A percentile compares a stretch with the other conserved stretches of the same genome.
Evolutionary conservation across 2,113 vertebrate species (phyloP).

Genomic region (Channa maculata): DNA sequence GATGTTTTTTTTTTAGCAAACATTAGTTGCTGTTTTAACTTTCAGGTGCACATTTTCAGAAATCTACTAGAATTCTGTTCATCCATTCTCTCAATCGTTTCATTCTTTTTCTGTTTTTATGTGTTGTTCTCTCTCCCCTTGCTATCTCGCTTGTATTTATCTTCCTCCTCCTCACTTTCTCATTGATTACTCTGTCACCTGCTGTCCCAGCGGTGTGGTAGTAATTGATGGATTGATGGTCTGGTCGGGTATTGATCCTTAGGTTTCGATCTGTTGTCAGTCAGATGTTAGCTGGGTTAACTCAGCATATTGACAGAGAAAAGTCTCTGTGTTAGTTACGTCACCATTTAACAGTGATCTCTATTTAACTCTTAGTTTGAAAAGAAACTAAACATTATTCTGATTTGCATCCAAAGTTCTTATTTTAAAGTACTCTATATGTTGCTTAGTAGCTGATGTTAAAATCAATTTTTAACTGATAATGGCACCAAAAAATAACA

Average conservation of each 20-base stretch:
- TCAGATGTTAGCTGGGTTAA: conserved; percentile 15
- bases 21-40: not conserved
- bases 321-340: too few relatives aligned
- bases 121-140: not conserved
- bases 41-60: not conserved
- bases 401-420: too few relatives aligned
- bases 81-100: not conserved
- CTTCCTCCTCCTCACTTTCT: conserved; percentile 5
- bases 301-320: conserved; percentile 32
- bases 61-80: too few relatives aligned
- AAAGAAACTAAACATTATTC: too few relatives aligned
- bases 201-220: conserved; percentile 14
- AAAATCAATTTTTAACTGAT: too few relatives aligned
- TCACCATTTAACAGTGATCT: too few relatives aligned
- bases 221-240: conserved; percentile 37
- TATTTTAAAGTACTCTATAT: too few relatives aligned
- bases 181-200: conserved; percentile 37
- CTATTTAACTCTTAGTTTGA: too few relatives aligned
- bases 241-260: conserved; percentile 31
- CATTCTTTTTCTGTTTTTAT: not conserved
- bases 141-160: not conserved
- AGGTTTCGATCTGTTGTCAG: conserved; percentile 51
- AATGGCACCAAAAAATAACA: too few relatives aligned
- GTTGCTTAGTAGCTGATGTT: too few relatives aligned
- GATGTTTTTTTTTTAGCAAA: not conserved